These are phyloP conservation scores for Proteles cristata DNA, from an alignment of 2,113 vertebrate genomes.

Conservation along the genomic window DNA sequence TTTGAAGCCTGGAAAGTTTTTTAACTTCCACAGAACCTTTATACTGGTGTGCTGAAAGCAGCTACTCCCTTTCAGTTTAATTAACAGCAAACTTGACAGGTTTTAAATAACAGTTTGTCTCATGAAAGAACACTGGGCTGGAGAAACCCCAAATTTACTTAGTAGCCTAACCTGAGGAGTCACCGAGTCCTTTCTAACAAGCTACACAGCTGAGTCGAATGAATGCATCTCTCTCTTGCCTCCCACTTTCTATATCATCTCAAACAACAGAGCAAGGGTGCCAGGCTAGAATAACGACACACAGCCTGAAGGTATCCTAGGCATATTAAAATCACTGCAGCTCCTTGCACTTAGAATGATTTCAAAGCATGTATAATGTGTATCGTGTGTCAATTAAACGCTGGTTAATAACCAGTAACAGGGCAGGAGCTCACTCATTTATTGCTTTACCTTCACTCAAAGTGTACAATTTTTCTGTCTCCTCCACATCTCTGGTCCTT, in stretches of 20 bases:
- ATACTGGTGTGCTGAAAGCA: background rate
- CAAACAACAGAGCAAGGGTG: background rate
- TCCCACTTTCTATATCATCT: background rate
- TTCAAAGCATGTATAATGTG: constrained; percentile 1
- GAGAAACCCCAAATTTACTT: constrained; percentile 44
- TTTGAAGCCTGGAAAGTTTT: constrained; percentile 52
- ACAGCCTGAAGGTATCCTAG: background rate
- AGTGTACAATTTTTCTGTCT: background rate
- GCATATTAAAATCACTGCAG: background rate
- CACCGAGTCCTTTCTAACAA: constrained; percentile 6
- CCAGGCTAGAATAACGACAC: background rate
- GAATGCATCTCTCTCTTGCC: constrained; percentile 44
- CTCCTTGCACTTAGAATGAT: background rate
- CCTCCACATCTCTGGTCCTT: background rate
- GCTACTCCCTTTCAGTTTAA: constrained; percentile 52
- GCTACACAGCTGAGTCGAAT: constrained; percentile 43
- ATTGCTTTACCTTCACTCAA: background rate
- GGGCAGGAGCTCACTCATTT: background rate
- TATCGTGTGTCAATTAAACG: background rate
- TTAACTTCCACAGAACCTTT: background rate
- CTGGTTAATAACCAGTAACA: background rate
- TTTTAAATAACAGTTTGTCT: constrained; percentile 56
- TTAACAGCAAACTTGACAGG: constrained; percentile 38
- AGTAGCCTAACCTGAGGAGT: constrained; percentile 22
- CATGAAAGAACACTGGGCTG: constrained; percentile 6